These are phyloP conservation scores for Himalopsyche tibetana DNA, from an alignment of 2,888 invertebrate genomes.

Conservation along the genomic window DNA sequence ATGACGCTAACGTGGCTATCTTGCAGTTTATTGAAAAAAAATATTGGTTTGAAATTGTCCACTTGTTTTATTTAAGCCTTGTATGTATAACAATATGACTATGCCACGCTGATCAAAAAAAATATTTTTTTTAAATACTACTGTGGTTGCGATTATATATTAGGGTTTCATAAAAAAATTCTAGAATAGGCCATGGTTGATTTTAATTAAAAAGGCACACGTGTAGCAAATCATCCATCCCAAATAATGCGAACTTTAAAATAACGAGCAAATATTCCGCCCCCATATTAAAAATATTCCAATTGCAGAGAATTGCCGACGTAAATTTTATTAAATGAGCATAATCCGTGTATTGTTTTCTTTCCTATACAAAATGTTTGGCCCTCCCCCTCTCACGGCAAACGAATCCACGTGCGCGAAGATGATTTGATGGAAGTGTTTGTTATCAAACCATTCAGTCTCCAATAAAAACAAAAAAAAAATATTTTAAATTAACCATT, in stretches of 20 bases:
- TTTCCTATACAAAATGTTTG: conserved; percentile 54
- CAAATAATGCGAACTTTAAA: conserved; percentile 47
- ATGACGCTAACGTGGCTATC: too few species aligned
- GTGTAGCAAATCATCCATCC: conserved; percentile 47
- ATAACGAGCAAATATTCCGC: conserved; percentile 50
- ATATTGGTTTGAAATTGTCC: background rate
- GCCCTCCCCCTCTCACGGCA: conserved; percentile 54
- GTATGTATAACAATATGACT: background rate
- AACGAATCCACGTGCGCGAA: conserved; percentile 62
- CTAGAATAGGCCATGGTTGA: conserved; percentile 16
- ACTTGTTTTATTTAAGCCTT: background rate
- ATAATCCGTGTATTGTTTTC: conserved; percentile 65
- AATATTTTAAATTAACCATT: too few species aligned
- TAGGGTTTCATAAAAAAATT: conserved; percentile 40
- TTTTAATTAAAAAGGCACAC: conserved; percentile 52
- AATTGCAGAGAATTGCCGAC: conserved; percentile 47
- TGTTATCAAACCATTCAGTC: background rate
- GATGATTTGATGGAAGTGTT: conserved; percentile 52
- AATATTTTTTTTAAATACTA: background rate
- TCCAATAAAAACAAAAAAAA: background rate
- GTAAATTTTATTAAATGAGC: conserved; percentile 66
- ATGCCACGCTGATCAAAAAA: background rate
- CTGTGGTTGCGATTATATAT: background rate
- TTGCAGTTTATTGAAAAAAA: too few species aligned
- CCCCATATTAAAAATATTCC: conserved; percentile 12